phyloP scores from a whole-genome alignment of 2,888 invertebrate species.

The Chymomyza caudatula region DNA sequence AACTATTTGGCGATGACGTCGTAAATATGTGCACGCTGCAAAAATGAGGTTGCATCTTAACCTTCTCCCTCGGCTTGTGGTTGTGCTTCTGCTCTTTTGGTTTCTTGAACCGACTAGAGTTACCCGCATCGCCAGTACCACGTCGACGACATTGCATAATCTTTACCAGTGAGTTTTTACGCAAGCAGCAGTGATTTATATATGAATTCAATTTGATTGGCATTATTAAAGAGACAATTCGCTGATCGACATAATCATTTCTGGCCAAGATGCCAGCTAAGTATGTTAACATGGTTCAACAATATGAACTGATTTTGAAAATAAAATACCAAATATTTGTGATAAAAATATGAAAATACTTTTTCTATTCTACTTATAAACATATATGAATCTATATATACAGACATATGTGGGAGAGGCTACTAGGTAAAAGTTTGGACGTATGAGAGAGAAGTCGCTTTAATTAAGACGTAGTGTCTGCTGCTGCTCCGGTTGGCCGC shows the following conservation, averaged over 20 bases:
- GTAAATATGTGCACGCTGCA: not conserved
- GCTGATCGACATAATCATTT: not conserved
- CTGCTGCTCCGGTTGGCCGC: slow-evolving; percentile 11
- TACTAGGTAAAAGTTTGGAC: not conserved
- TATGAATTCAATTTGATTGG: not conserved
- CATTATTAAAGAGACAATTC: not conserved
- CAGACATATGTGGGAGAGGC: not conserved
- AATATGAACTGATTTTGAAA: not conserved
- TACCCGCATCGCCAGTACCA: not conserved
- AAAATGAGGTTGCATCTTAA: no score
- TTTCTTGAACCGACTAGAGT: not conserved
- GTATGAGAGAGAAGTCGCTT: slow-evolving; percentile 13
- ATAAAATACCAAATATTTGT: not conserved
- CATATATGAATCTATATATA: no score
- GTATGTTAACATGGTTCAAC: slow-evolving; percentile 3
- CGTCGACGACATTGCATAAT: not conserved
- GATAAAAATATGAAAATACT: not conserved
- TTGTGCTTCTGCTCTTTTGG: no score
- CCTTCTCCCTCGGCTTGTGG: not conserved
- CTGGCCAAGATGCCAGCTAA: not conserved
- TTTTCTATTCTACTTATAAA: no score
- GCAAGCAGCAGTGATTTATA: not conserved
- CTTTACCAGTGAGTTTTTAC: no score
- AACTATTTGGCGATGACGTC: not conserved
- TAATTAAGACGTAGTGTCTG: slow-evolving; percentile 40